phyloP scores from a whole-genome alignment of 2,797 vertebrate genomes.

The Hippopotamyrus pictus region DNA sequence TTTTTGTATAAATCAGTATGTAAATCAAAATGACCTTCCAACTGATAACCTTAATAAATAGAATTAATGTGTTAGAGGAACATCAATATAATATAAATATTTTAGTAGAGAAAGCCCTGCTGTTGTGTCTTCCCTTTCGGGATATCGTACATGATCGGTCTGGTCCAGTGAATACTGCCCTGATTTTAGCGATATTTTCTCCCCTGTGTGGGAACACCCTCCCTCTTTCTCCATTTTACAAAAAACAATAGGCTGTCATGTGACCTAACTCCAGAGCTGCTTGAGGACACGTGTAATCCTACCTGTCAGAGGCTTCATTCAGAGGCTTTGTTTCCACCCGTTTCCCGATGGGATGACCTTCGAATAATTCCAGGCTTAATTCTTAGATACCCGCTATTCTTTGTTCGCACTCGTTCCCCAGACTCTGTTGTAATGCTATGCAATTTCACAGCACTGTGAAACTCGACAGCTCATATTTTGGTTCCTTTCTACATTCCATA shows the following conservation, averaged over 20 bases:
- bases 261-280: neutral
- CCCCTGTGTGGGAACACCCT: neutral
- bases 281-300: neutral
- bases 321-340: neutral
- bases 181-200: neutral
- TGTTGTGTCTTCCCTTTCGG: neutral
- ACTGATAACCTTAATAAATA: neutral
- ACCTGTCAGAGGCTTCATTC: conserved; percentile 2
- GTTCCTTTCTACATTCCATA: neutral
- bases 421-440: neutral
- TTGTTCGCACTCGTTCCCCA: neutral
- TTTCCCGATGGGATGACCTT: neutral
- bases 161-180: neutral
- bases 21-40: neutral
- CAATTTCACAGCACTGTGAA: neutral
- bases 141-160: neutral
- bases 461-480: neutral
- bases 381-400: neutral
- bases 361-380: neutral
- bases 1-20: neutral
- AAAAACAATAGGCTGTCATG: neutral
- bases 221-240: neutral
- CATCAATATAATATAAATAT: neutral
- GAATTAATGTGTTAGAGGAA: neutral
- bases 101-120: neutral